Evolutionary conservation across 1,140 invertebrate species (phyloP), one percentile per base, ranked within the genome.

Genomic region (Apis laboriosa): DNA sequence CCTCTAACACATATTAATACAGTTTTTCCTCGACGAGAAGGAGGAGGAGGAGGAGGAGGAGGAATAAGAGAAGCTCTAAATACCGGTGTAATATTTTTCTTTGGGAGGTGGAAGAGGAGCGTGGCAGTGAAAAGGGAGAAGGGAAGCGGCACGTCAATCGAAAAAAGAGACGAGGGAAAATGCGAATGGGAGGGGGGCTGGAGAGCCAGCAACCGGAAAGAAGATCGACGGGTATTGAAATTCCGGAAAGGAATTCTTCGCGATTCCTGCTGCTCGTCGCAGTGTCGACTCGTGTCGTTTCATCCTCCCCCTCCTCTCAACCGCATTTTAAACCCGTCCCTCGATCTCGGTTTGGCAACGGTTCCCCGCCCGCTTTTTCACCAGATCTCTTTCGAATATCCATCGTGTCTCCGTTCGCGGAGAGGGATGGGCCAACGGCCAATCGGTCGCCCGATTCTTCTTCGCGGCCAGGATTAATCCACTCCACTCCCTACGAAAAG

Each of bases 221-320:
- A 28, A 63, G 56, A 63, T 24, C 75, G 80, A 87, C 55, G 66
- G 72, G 60, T 89, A 90, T 89, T 82, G 75, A 90, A 89, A 89
- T 90, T 86, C 77, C 88, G 60, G 55, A 51, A 28, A 49, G 73
- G 2, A 24, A 13, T 63, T 51, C 75, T 34, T 56, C 9, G 15
- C 63, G 34, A 56, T 56, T 28, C 24, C 24, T 56, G 4, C 19
- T n/a, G 19, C 34, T 67, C 13, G n/a, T 34, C 70, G 24, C 24
- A 43, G 34, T 7, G 34, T 43, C 34, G 34, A 43, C 34, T 43
- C 34, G 34, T 43, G 15, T 24, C 56, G 15, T 51, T 93, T 93
- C 9, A 93, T 98, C 51, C 28, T 21, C 3, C 4, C n/a, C 24
- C 51, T 68, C 1, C 5, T 13, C n/a, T 51, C 58, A 7, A 51